Evolutionary conservation across 2,797 vertebrate species (phyloP), one percentile per base, ranked within the genome.

Genomic region (Pristis pectinata): DNA sequence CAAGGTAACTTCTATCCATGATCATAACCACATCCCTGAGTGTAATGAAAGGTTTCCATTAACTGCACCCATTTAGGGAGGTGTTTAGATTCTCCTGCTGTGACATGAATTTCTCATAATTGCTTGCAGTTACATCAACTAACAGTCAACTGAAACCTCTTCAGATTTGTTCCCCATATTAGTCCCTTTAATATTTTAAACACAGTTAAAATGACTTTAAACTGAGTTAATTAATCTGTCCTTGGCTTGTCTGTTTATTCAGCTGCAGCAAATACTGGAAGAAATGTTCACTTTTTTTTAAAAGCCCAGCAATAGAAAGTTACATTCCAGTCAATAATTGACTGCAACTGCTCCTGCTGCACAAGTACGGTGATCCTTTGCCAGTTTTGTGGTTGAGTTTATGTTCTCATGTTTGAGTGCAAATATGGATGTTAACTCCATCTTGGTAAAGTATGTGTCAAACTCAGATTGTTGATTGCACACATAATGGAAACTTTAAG

Each of bases 261-360:
- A 67, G 87, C 87, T 91, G 37, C n/a, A 67, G 61, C 6, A 91
- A 91, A 37, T 37, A 19, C 87, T 64, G 56, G 85, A 89, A 89
- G 15, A 61, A 61, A 89, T 89, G 61, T 89, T 89, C 34, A 64
- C 34, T 64, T 89, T 34, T 37, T 64, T 17, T 61, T 53, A 9
- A 2, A n/a, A n/a, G 10, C 56, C 56, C 56, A 53, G 0, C 30
- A 49, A 27, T 24, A 74, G 15, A 64, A 53, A 74, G 30, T 59
- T 53, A 22, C 5, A 15, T n/a, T 34, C 11, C 30, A 59, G 30
- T 15, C 53, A 41, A 41, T 19, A 19, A 41, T 41, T n/a, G 77
- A 79, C 41, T 41, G 6, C 77, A 5, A 87, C 34, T 53, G 53
- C 1, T 4, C 10, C 34, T 34, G 56, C 83, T 87, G 49, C 27